Percentiles rank a stretch among this genome's conserved stretches.
Conservation (phyloP, 2,113 vertebrate genomes). For the Myotis brandtii region DNA sequence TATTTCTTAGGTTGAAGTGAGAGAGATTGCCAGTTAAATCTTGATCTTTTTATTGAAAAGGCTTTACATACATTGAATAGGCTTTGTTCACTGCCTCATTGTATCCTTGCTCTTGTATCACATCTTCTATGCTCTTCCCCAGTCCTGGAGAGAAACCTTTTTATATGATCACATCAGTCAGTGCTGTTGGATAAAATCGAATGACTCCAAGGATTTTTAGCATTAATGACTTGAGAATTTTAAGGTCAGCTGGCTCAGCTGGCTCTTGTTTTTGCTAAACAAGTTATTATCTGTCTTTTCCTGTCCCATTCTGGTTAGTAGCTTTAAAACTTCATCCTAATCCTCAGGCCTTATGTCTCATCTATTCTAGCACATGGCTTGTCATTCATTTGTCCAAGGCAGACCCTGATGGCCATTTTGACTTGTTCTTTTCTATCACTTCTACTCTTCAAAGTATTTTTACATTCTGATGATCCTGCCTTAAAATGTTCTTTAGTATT, state of each 20-base stretch:
- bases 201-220: neutral
- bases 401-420: neutral
- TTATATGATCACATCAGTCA: neutral
- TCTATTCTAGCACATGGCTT: neutral
- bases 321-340: slow-evolving; percentile 9
- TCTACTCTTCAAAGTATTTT: neutral
- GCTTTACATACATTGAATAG: neutral
- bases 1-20: neutral
- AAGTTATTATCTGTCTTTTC: neutral
- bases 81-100: neutral
- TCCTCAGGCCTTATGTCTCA: neutral
- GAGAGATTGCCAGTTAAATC: neutral
- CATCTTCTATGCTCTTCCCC: neutral
- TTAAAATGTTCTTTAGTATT: slow-evolving; percentile 37
- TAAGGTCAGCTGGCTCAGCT: neutral
- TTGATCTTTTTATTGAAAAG: neutral
- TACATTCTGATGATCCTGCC: slow-evolving; percentile 7
- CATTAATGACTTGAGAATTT: neutral
- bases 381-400: neutral
- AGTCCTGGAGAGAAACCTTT: neutral
- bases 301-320: neutral
- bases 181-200: neutral
- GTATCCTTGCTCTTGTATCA: neutral
- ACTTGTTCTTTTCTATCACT: neutral
- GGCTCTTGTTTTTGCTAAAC: neutral